Base-by-base conservation (phyloP, 2,113 vertebrate genomes). In the Cinclus mexicanus region DNA sequence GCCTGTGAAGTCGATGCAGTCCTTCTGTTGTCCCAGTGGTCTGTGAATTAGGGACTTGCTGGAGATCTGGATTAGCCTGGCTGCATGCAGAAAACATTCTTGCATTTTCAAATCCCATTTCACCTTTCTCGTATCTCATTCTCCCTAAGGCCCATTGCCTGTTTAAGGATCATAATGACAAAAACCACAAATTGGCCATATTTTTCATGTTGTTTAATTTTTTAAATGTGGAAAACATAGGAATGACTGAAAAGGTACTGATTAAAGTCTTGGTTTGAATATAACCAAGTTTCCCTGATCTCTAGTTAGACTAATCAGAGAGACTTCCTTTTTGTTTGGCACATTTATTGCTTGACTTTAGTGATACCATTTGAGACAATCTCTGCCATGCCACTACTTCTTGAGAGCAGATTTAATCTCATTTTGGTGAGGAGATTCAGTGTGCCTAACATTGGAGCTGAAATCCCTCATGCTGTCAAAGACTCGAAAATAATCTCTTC, bases 401-500 rank as follows among this genome's bases (percentile, higher is more conserved):
- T 33, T 74, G 42, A 90, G 15, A 90, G 67, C 76, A 80, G 82
- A 90, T 93, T 77, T 86, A 42, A 35, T 90, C 86, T 93, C 47
- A 5, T 26, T 82, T 92, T 92, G 72, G 56, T 1, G 0, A 93
- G 63, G 56, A 78, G 80, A 70, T 81, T 65, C 76, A 69, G 33
- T 44, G 59, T 88, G 76, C 52, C 71, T 88, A 67, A 83, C 55
- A 15, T 28, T 1, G 9, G 39, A 70, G 89, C 71, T 92, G 64
- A 90, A 92, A 94, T 86, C 76, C 55, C 26, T 63, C 56, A 67
- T 89, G 91, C 92, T 95, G 86, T 92, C 89, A 78, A 70, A 74
- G 80, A 83, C 76, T 92, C 83, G 91, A 86, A 92, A 96, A 90
- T 93, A 89, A 92, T 86, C 83, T 82, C 50, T 88, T 93, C 47